These are phyloP conservation scores for Apocheima hispidaria DNA, from an alignment of 2,888 invertebrate species.

Conservation along the genomic window DNA sequence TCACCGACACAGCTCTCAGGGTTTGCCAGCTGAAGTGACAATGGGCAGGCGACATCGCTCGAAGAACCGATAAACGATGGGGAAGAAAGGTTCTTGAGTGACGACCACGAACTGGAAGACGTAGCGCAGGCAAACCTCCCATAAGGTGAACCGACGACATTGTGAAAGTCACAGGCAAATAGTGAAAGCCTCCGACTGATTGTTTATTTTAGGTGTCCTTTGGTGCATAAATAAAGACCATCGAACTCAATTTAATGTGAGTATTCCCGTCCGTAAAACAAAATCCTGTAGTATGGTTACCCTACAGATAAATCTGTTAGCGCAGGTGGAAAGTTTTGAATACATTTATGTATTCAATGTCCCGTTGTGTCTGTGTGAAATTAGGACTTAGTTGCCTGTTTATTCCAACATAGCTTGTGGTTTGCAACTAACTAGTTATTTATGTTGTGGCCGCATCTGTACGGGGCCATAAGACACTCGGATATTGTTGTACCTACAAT, in stretches of 20 bases:
- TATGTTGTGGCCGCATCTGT: conserved; percentile 18
- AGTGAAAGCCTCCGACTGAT: no score
- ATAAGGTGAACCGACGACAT: no score
- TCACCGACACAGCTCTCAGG: no score
- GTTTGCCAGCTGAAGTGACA: no score
- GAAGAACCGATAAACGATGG: no score
- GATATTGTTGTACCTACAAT: conserved; percentile 11
- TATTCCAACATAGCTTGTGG: conserved; percentile 26
- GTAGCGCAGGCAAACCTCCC: no score
- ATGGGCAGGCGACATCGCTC: no score
- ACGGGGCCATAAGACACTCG: conserved; percentile 16
- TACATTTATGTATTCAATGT: conserved; percentile 45
- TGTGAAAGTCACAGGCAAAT: no score
- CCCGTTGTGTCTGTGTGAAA: conserved; percentile 39
- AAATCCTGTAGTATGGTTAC: conserved; percentile 15
- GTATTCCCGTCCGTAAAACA: not conserved
- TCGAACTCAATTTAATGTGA: not conserved
- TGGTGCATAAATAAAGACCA: no score
- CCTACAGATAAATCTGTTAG: conserved; percentile 52
- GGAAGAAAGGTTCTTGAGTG: no score
- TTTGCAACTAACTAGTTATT: conserved; percentile 32
- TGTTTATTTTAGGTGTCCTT: no score
- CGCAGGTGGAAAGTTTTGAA: conserved; percentile 46
- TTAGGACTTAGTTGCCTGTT: conserved; percentile 41
- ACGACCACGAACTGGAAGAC: no score